Conservation (phyloP, 2,888 invertebrate species). For the Athrips mouffetella region DNA sequence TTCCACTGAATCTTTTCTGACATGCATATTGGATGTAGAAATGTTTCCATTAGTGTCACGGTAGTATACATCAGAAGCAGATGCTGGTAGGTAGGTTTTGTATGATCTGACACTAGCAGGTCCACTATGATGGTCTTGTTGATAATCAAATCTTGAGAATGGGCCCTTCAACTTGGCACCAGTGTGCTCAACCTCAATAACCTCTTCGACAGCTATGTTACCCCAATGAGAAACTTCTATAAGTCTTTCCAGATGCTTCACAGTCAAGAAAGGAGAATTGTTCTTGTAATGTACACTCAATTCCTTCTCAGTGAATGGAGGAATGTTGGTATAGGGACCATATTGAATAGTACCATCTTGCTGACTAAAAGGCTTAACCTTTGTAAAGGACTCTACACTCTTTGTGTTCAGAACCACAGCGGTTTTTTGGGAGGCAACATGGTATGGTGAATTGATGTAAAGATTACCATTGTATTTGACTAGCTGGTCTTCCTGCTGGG, state of each 20-base stretch:
- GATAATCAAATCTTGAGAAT: slow-evolving; percentile 98
- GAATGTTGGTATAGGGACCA: slow-evolving; percentile 91
- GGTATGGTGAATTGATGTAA: slow-evolving; percentile 91
- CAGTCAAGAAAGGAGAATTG: slow-evolving; percentile 96
- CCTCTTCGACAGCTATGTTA: slow-evolving; percentile 97
- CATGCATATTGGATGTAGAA: slow-evolving; percentile 95
- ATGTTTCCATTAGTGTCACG: slow-evolving; percentile 99
- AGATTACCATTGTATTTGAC: slow-evolving; percentile 92
- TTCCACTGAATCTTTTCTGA: slow-evolving; percentile 94
- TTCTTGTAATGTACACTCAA: slow-evolving; percentile 95
- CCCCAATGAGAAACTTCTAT: slow-evolving; percentile 99
- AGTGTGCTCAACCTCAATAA: slow-evolving; percentile 92
- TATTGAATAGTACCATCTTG: slow-evolving; percentile 90
- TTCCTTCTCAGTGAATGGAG: slow-evolving; percentile 78
- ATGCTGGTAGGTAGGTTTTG: slow-evolving; percentile 89
- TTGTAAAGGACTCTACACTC: slow-evolving; percentile 89
- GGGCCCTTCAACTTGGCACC: slow-evolving; percentile 96
- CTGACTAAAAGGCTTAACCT: slow-evolving; percentile 87
- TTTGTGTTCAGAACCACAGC: slow-evolving; percentile 86
- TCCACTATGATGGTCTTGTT: slow-evolving; percentile 92
- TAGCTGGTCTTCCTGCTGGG: slow-evolving; percentile 95
- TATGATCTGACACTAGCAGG: slow-evolving; percentile 95
- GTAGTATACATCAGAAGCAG: slow-evolving; percentile 97
- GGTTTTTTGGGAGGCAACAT: slow-evolving; percentile 88
- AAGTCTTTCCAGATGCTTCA: slow-evolving; percentile 88